Evolutionary conservation across 2,113 vertebrate species (phyloP).

Genomic region (Hippocampus mohnikei): DNA sequence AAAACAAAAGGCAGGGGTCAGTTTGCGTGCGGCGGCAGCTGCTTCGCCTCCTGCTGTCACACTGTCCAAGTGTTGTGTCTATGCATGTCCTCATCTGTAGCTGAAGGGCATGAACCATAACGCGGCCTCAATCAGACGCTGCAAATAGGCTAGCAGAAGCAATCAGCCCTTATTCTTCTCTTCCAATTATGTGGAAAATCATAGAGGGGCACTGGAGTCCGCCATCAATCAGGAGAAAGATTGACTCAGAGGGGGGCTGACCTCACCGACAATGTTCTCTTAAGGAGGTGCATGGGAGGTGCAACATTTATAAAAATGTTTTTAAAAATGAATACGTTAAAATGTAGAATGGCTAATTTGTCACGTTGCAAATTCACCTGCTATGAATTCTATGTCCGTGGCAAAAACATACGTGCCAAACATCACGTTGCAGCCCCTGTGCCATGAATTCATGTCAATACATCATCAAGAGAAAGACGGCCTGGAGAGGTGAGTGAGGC

Average conservation of each 20-base stretch:
- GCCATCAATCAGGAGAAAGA: slow-evolving; percentile 48
- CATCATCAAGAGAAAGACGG: slow-evolving; percentile 4
- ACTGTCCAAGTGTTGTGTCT: not conserved
- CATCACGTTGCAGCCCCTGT: not conserved
- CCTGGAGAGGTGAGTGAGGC: slow-evolving; percentile 23
- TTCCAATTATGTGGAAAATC: slow-evolving; percentile 38
- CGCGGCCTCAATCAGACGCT: slow-evolving; percentile 20
- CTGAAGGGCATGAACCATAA: not conserved
- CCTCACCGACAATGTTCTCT: slow-evolving; percentile 12
- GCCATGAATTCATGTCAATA: slow-evolving; percentile 12
- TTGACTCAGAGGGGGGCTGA: slow-evolving; percentile 23
- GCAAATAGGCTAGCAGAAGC: slow-evolving; percentile 34
- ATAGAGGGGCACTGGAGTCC: slow-evolving; percentile 11
- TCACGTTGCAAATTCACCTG: not conserved
- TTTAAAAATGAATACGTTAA: no score
- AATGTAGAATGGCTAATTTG: no score
- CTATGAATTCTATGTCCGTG: not conserved
- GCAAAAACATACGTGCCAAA: not conserved
- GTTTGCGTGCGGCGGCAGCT: slow-evolving; percentile 35
- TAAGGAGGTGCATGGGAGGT: not conserved
- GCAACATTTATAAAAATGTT: not conserved
- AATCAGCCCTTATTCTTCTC: slow-evolving; percentile 30
- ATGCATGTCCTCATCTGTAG: not conserved
- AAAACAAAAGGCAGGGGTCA: slow-evolving; percentile 40
- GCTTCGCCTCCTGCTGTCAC: not conserved